Evolutionary conservation across 2,888 invertebrate species (phyloP).

Genomic region (Andrena bucephala): DNA sequence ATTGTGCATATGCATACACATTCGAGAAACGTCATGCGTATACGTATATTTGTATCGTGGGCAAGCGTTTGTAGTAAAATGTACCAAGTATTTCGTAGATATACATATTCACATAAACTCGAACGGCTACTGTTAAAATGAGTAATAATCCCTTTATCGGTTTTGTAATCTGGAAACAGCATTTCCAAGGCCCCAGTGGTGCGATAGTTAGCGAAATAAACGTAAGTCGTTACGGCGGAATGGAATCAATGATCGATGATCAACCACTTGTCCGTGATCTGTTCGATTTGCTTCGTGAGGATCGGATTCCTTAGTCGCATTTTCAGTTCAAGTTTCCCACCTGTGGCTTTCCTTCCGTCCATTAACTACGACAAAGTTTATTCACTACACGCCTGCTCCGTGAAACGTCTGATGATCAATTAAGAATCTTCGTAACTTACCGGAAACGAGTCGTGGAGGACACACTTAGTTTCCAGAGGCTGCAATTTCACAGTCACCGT

Average conservation of each 20-base stretch:
- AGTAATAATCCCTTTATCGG: constrained; percentile 11
- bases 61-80: constrained; percentile 2
- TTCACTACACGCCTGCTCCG: not conserved
- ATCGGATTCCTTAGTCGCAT: constrained; percentile 95
- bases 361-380: constrained; percentile 88
- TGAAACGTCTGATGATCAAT: not conserved
- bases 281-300: constrained; percentile 94
- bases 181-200: constrained; percentile 42
- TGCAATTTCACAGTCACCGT: constrained; percentile 93
- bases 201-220: constrained; percentile 18
- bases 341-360: constrained; percentile 95
- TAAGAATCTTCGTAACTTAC: constrained; percentile 87
- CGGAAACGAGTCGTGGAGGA: constrained; percentile 96
- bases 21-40: not conserved
- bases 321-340: constrained; percentile 96
- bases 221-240: not conserved
- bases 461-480: constrained; percentile 95
- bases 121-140: constrained; percentile 17
- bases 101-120: constrained; percentile 24
- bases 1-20: constrained; percentile 32
- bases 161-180: constrained; percentile 25
- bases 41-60: not conserved
- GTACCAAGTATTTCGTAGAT: constrained; percentile 26
- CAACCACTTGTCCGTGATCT: constrained; percentile 96
- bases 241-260: constrained; percentile 89